Evolutionary conservation across 2,888 invertebrate genomes (phyloP).

Genomic region (Caenorhabditis panamensis): DNA sequence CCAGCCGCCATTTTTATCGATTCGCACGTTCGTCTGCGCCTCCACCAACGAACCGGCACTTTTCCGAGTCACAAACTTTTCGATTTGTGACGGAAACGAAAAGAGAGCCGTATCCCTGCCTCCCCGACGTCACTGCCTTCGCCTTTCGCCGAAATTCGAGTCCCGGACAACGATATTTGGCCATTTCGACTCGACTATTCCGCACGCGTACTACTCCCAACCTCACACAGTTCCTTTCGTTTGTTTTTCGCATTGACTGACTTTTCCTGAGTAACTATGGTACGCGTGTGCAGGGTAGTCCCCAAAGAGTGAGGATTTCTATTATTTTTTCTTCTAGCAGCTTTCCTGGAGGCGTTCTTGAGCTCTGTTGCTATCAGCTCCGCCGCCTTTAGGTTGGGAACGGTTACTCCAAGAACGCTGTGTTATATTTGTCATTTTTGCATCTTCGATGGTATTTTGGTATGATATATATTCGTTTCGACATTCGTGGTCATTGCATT

Average conservation of each 20-base stretch:
- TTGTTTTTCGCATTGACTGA: conserved; percentile 40
- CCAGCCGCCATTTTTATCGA: conserved; percentile 32
- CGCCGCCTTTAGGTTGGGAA: conserved; percentile 2
- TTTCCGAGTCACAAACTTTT: conserved; percentile 49
- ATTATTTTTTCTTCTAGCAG: conserved; percentile 42
- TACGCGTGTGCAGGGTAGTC: conserved; percentile 75
- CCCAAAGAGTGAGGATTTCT: conserved; percentile 77
- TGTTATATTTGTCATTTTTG: conserved; percentile 38
- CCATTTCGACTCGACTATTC: conserved; percentile 48
- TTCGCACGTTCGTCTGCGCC: conserved; percentile 24
- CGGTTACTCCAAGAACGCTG: conserved; percentile 42
- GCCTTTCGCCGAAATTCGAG: conserved; percentile 38
- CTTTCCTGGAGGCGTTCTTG: conserved; percentile 31
- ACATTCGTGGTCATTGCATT: conserved; percentile 53
- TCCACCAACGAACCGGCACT: conserved; percentile 6
- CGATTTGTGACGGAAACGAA: conserved; percentile 42
- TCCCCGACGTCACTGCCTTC: conserved; percentile 43
- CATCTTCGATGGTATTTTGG: conserved; percentile 34
- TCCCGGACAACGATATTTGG: conserved; percentile 55
- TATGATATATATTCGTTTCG: conserved; percentile 1
- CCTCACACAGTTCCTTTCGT: conserved; percentile 23
- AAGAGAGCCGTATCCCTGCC: conserved; percentile 15
- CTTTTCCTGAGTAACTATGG: conserved; percentile 65
- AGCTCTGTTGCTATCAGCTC: not conserved
- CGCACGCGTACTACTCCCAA: conserved; percentile 41